Evolutionary conservation across 2,888 invertebrate species (phyloP), one percentile per base, ranked within the genome.

Genomic region (Apotomis betuletana): DNA sequence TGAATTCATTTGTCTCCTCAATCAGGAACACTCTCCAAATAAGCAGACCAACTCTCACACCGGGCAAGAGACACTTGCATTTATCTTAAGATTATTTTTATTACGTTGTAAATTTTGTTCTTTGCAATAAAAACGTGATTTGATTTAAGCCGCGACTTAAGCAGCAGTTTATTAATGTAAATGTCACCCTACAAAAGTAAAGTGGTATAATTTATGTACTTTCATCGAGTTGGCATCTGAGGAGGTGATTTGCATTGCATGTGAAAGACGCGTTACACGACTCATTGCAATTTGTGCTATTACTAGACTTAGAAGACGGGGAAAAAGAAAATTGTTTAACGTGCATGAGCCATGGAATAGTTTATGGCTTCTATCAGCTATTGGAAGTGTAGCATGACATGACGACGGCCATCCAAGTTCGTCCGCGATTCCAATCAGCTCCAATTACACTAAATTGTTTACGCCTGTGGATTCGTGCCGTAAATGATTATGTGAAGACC

Each of bases 381-480:
- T 61, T 41, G 49, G 71, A 61, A 49, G 27, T 62, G 13, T 49
- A 38, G 58, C 57, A 67, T 62, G 61, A 62, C 62, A 67, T 41
- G 41, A 51, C 61, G 67, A 67, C 71, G 62, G 57, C 57, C 67
- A 62, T 58, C 61, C n/a, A 15, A 70, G 67, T 51, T 38, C 60
- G 54, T 38, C 49, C 13, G 61, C 61, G 61, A 62, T 67, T 67
- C 52, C 68, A 63, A 72, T 72, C 72, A 52, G 41, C 54, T 44
- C 36, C 72, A 68, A 72, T 72, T 68, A 72, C 38, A 52, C 52
- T 58, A 72, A 72, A 72, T 68, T 72, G 59, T 63, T 63, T 68
- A 68, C 59, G 72, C 58, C 68, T 51, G 15, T 70, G 70, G 52
- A 65, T 70, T 70, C 67, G 62, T 70, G 67, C 62, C 46, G 49